Percentiles rank a stretch among this genome's conserved stretches.
These are phyloP conservation scores for Tetraodon nigroviridis DNA, from an alignment of 2,113 vertebrate genomes.

Conservation along the genomic window DNA sequence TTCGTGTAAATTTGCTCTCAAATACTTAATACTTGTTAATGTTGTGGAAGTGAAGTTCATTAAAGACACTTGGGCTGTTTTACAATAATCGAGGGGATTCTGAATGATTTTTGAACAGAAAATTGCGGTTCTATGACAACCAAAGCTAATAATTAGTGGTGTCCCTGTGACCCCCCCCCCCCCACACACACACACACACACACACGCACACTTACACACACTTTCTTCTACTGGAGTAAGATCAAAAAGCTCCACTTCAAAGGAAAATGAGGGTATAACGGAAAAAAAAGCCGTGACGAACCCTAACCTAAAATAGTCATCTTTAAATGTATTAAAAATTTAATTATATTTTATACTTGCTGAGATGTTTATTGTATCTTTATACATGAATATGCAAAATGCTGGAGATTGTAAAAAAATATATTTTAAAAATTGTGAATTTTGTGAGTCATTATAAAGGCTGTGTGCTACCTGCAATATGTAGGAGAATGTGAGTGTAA, in stretches of 20 bases:
- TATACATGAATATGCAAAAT: neutral
- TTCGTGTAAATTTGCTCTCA: no score
- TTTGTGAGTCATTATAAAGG: neutral
- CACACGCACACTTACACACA: neutral
- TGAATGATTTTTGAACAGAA: neutral
- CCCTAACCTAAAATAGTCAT: neutral
- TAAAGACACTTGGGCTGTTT: neutral
- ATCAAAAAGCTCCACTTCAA: no score
- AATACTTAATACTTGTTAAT: no score
- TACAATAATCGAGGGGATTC: neutral
- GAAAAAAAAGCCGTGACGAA: neutral
- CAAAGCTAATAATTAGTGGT: neutral
- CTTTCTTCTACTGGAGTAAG: neutral
- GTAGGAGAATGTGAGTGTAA: no score
- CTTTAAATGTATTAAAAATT: neutral
- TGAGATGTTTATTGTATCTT: neutral
- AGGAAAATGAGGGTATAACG: no score
- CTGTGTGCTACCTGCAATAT: neutral
- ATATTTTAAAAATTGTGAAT: neutral
- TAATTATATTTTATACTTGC: neutral
- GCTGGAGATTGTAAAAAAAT: neutral
- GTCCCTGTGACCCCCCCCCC: no score
- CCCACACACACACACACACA: neutral
- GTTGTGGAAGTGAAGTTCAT: neutral
- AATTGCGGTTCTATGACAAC: neutral